Evolutionary conservation across 2,113 vertebrate genomes (phyloP).

Genomic region (cat (Felis catus)): F.catus_Fca126_mat1.0 CM031419.1:205169501-205170000

Average conservation of each 20-base stretch:
- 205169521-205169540: not conserved
- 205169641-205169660: not conserved
- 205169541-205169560: not conserved
- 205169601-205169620: not conserved
- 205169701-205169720: not conserved
- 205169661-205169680: not conserved
- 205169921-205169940: no score
- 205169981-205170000: not conserved
- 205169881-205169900: not conserved
- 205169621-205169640: not conserved
- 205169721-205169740: not conserved
- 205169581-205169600: not conserved
- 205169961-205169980: not conserved
- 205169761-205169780: not conserved
- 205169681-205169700: not conserved
- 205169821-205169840: not conserved
- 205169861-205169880: not conserved
- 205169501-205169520: not conserved
- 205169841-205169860: no score
- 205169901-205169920: not conserved
- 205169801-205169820: not conserved
- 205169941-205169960: not conserved
- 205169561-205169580: not conserved
- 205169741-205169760: not conserved
- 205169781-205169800: conserved; percentile 9